These are phyloP conservation scores for Trachelus tabidus DNA, from an alignment of 2,888 invertebrate genomes.

Conservation along the genomic window DNA sequence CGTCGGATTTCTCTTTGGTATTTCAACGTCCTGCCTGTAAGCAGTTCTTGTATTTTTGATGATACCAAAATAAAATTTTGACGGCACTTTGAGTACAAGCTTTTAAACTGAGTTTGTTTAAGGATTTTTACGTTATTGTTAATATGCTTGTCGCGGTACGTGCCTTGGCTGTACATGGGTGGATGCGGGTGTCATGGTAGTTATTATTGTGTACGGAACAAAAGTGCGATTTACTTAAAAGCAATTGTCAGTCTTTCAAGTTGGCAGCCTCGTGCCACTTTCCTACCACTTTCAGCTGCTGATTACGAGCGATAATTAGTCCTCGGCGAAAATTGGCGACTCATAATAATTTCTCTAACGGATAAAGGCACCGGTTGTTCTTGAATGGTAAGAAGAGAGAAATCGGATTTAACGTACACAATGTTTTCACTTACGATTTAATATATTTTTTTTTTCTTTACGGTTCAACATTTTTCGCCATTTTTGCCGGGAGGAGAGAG, in stretches of 20 bases:
- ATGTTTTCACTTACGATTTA: background rate
- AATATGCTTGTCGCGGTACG: background rate
- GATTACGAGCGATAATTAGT: constrained; percentile 27
- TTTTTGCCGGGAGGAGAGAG: constrained; percentile 16
- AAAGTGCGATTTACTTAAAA: background rate
- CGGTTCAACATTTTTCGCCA: background rate
- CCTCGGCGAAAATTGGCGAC: constrained; percentile 16
- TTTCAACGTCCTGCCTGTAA: background rate
- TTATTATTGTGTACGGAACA: background rate
- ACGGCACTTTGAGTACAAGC: background rate
- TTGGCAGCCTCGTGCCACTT: constrained; percentile 44
- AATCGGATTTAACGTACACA: background rate
- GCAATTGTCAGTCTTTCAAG: constrained; percentile 7
- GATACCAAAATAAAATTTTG: background rate
- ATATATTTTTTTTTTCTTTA: background rate
- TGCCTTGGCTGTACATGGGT: background rate
- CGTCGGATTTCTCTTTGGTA: background rate
- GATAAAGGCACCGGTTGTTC: background rate
- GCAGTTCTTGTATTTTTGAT: background rate
- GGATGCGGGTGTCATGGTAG: background rate
- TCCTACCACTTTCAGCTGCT: constrained; percentile 20
- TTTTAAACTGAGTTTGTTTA: background rate
- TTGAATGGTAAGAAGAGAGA: background rate
- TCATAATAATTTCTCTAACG: constrained; percentile 6
- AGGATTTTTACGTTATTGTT: background rate